phyloP scores from a whole-genome alignment of 2,888 invertebrate genomes.

The Amphipyra tragopoginis region DNA sequence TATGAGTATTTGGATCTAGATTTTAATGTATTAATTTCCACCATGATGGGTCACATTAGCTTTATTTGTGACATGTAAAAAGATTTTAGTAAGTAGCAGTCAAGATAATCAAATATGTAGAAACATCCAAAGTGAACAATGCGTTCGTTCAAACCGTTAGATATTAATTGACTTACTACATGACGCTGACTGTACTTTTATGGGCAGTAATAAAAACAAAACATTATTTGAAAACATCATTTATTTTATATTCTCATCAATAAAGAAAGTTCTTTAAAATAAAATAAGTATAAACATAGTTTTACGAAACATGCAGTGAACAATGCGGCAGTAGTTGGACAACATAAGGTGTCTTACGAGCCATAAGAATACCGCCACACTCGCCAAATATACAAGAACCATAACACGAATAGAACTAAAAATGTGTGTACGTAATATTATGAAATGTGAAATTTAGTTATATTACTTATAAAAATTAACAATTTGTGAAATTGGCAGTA shows the following conservation, averaged over 20 bases:
- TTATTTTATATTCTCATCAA: constrained; percentile 88
- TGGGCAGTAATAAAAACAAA: constrained; percentile 15
- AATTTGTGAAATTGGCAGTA: constrained; percentile 88
- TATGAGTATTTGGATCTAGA: too few species aligned
- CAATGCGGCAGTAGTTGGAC: constrained; percentile 64
- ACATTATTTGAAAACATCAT: constrained; percentile 88
- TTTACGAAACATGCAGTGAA: constrained; percentile 82
- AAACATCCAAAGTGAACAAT: too few species aligned
- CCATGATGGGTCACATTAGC: too few species aligned
- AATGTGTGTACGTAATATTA: constrained; percentile 83
- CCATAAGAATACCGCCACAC: constrained; percentile 50
- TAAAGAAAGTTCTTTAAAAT: constrained; percentile 89
- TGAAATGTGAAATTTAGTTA: constrained; percentile 78
- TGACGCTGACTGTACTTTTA: too few species aligned
- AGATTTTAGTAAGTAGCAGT: too few species aligned
- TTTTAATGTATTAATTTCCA: too few species aligned
- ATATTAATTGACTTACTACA: too few species aligned
- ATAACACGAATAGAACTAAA: constrained; percentile 82
- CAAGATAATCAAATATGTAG: too few species aligned
- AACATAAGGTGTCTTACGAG: constrained; percentile 15
- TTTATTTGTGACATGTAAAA: too few species aligned
- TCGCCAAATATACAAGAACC: constrained; percentile 75
- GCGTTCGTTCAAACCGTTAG: too few species aligned
- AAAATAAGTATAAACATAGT: constrained; percentile 86
- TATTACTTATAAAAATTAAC: constrained; percentile 79